Conservation (phyloP, 2,888 invertebrate species). For the Sipha maydis region DNA sequence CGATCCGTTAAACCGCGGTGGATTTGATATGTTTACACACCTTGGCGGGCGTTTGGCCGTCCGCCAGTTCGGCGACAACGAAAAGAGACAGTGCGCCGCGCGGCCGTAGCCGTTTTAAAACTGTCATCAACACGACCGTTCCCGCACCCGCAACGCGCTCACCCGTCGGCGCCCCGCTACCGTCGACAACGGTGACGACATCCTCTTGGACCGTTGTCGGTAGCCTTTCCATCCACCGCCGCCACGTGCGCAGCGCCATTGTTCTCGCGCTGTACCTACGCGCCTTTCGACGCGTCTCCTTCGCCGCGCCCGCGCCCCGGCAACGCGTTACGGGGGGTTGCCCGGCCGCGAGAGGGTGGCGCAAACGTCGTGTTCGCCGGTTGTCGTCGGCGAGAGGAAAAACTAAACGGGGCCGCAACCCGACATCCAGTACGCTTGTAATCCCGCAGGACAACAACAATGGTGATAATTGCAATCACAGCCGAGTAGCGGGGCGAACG, state of each 20-base stretch:
- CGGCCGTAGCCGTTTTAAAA: constrained; percentile 18
- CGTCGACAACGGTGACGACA: neutral
- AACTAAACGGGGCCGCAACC: too few species aligned
- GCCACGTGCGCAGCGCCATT: neutral
- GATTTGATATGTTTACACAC: constrained; percentile 50
- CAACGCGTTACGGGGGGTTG: too few species aligned
- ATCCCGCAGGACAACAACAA: too few species aligned
- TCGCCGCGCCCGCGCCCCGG: too few species aligned
- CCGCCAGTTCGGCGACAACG: constrained; percentile 19
- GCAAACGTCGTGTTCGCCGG: neutral
- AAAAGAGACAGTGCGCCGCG: neutral
- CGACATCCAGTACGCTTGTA: too few species aligned
- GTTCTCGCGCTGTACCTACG: neutral
- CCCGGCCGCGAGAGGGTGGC: too few species aligned
- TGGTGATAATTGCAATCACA: too few species aligned
- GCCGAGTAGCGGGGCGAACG: too few species aligned
- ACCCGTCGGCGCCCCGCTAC: neutral
- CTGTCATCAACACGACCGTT: constrained; percentile 31
- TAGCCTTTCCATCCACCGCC: neutral
- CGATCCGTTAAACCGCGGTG: constrained; percentile 35
- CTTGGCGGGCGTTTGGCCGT: constrained; percentile 36
- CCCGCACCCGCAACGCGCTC: neutral
- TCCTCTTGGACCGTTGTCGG: neutral
- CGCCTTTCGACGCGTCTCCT: neutral
- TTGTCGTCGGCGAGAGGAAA: too few species aligned